Evolutionary conservation across 2,888 invertebrate species (phyloP).

Genomic region (Liposcelis brunnea): DNA sequence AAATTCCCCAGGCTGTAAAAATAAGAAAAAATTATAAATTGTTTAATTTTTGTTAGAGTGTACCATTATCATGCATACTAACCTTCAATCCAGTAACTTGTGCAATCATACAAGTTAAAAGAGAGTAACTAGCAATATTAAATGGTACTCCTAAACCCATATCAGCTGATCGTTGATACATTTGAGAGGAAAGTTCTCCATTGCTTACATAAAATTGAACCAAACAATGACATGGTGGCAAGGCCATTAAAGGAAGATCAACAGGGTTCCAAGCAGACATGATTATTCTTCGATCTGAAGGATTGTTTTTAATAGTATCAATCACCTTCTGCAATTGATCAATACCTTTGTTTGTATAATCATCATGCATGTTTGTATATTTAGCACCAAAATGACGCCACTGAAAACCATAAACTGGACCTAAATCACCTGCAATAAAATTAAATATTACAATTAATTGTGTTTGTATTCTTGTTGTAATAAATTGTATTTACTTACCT

Average conservation of each 20-base stretch:
- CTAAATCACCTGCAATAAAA: slow-evolving; percentile 55
- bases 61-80: slow-evolving; percentile 16
- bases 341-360: slow-evolving; percentile 71
- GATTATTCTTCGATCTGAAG: slow-evolving; percentile 75
- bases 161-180: slow-evolving; percentile 94
- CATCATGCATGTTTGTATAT: slow-evolving; percentile 61
- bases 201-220: slow-evolving; percentile 83
- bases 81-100: slow-evolving; percentile 82
- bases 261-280: slow-evolving; percentile 91
- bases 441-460: neutral
- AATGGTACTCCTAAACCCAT: slow-evolving; percentile 98
- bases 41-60: neutral
- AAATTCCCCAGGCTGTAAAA: slow-evolving; percentile 70
- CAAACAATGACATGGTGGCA: slow-evolving; percentile 92
- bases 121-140: slow-evolving; percentile 91
- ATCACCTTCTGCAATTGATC: slow-evolving; percentile 78
- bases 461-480: too few relatives aligned
- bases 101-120: slow-evolving; percentile 90
- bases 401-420: slow-evolving; percentile 95
- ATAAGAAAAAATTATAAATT: slow-evolving; percentile 14
- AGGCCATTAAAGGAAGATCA: slow-evolving; percentile 77
- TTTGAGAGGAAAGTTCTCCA: slow-evolving; percentile 71
- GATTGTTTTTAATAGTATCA: slow-evolving; percentile 57
- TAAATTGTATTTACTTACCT: too few relatives aligned
- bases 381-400: slow-evolving; percentile 95